Percentiles rank a stretch among this genome's conserved stretches.
These are phyloP conservation scores for Luperina testacea DNA, from an alignment of 2,888 invertebrate species.

Conservation along the genomic window DNA sequence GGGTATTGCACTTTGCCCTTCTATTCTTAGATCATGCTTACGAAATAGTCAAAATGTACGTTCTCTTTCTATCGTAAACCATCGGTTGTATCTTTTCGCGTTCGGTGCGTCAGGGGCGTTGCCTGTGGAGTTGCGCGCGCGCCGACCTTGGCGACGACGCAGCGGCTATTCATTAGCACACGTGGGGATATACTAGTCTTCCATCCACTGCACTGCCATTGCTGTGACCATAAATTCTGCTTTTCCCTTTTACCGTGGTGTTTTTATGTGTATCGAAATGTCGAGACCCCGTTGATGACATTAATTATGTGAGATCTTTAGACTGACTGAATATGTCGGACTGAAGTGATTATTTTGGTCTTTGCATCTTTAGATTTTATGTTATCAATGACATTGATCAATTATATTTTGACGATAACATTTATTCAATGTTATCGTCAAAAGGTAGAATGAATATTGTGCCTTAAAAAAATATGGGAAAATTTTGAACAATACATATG, in stretches of 20 bases:
- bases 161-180: constrained; percentile 60
- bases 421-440: too few species aligned
- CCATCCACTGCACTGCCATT: constrained; percentile 51
- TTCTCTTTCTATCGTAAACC: constrained; percentile 49
- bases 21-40: not conserved
- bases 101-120: not conserved
- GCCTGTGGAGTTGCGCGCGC: constrained; percentile 3
- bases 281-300: not conserved
- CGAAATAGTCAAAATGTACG: constrained; percentile 19
- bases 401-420: too few species aligned
- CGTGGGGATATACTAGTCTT: constrained; percentile 57
- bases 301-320: not conserved
- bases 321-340: not conserved
- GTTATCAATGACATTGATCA: not conserved
- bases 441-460: not conserved
- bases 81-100: constrained; percentile 33
- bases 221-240: constrained; percentile 5
- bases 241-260: constrained; percentile 2
- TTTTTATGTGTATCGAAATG: not conserved
- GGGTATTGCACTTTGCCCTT: constrained; percentile 25
- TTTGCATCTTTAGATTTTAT: not conserved
- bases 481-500: not conserved
- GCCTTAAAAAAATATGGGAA: not conserved
- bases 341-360: not conserved
- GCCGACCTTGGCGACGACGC: constrained; percentile 66